Evolutionary conservation across 2,113 vertebrate genomes (phyloP), one percentile per base, ranked within the genome.

Genomic region (Brachyhypopomus occidentalis): DNA sequence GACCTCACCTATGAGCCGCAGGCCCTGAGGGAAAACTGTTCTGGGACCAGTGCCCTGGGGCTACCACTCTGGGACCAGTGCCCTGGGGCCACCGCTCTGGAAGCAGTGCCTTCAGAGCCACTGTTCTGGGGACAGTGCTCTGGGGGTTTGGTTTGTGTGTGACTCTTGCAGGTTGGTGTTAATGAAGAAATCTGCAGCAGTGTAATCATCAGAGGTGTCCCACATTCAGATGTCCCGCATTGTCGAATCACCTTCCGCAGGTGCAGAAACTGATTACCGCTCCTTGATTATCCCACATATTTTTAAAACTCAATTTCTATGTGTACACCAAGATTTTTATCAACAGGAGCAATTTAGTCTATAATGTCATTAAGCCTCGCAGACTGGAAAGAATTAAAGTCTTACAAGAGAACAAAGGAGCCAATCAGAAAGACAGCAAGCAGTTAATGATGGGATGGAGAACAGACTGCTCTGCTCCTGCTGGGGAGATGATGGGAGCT

Each of bases 331-430:
- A 89, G 86, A 85, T 84, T 82, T 75, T 71, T 75, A 60, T 78
- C 22, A 30, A 48, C 60, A 27, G 19, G 23, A 56, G 11, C 22
- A 56, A 83, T 77, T 90, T 84, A 79, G 85, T 89, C 87, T 83
- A 80, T 83, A 90, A 84, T 87, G 83, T 89, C 86, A 82, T 82
- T 82, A 82, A 88, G 85, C 84, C 81, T 79, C 85, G 81, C 84
- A 83, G 88, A 87, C 89, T 90, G 91, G 89, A 89, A 90, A 87
- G 81, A 88, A 90, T 91, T 90, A 90, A 88, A 86, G 80, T 78
- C 79, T 84, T 81, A 78, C 78, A 85, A 87, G 71, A 77, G 84
- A 90, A 81, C 87, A 84, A 80, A 80, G 87, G 85, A 90, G 86
- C 83, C 89, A 92, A 88, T 91, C 89, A 91, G 84, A 86, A 83